Conservation (phyloP, 2,888 invertebrate genomes). For the Patella ulyssiponensis region DNA sequence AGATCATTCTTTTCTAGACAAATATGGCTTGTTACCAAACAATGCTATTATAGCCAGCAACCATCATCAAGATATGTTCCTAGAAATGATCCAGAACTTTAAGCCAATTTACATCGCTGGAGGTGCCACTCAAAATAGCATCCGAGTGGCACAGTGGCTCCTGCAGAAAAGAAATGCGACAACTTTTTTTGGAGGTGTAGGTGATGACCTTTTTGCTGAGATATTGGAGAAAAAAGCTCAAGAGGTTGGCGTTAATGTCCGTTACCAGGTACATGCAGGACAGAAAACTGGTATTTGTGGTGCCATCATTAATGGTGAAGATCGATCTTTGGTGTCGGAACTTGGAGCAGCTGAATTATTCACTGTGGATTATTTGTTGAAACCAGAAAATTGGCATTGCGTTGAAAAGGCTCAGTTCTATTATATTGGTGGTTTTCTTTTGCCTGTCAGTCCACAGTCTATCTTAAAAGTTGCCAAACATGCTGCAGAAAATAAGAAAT, state of each 20-base stretch:
- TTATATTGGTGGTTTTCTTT: slow-evolving; percentile 95
- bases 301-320: slow-evolving; percentile 86
- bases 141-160: slow-evolving; percentile 95
- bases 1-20: slow-evolving; percentile 83
- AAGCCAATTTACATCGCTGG: slow-evolving; percentile 88
- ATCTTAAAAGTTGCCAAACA: slow-evolving; percentile 86
- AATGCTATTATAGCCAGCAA: slow-evolving; percentile 94
- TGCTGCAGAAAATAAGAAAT: slow-evolving; percentile 81
- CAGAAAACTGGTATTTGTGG: slow-evolving; percentile 93
- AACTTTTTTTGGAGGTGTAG: slow-evolving; percentile 95
- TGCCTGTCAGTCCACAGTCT: slow-evolving; percentile 92
- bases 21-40: slow-evolving; percentile 89
- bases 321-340: slow-evolving; percentile 94
- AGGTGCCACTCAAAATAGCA: slow-evolving; percentile 95
- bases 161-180: slow-evolving; percentile 83
- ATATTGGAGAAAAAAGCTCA: slow-evolving; percentile 85
- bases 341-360: slow-evolving; percentile 95
- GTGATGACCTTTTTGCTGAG: slow-evolving; percentile 88
- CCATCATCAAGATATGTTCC: slow-evolving; percentile 83
- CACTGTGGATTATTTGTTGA: slow-evolving; percentile 81
- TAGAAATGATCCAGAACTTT: slow-evolving; percentile 75
- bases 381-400: slow-evolving; percentile 80
- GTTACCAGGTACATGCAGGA: slow-evolving; percentile 82
- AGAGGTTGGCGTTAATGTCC: slow-evolving; percentile 86
- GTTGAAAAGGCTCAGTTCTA: slow-evolving; percentile 86